Evolutionary conservation across 2,888 invertebrate species (phyloP), one percentile per base, ranked within the genome.

Genomic region (Eumacrocentrus americanus): DNA sequence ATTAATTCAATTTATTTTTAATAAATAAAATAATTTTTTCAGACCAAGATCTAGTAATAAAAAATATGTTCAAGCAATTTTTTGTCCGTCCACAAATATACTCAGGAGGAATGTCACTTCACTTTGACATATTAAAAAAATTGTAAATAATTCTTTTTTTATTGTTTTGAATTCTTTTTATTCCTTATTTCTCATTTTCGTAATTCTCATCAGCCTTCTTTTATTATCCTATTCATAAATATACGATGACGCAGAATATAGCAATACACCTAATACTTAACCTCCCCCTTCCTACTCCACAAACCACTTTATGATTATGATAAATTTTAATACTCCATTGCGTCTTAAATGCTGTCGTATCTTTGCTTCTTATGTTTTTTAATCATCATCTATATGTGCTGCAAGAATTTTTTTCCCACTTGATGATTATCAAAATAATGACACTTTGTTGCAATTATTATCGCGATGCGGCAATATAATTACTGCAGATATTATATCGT

Each of bases 221-320:
- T 63, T 59, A 58, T 60, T 57, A 58, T 58, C 58, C 40, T 52
- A 22, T 61, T 62, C 42, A 55, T 62, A 52, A 58, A 58, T 60
- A 60, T 38, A 54, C 29, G 29, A 6, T 4, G 29, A n/a, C 38
- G 12, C 6, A 38, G 38, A 38, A 14, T 44, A 9, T 44, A 46
- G 37, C 23, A 38, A 14, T 38, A 12, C 14, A 11, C 14, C n/a
- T 29, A 4, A 29, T 29, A 29, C 9, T 29, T 29, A 29, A 29
- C 29, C 29, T 29, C 29, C 29, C 29, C 29, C 9, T n/a, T n/a
- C n/a, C n/a, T n/a, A n/a, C n/a, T n/a, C n/a, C n/a, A n/a, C 38
- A 4, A 29, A 5, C 14, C 14, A 38, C 67, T 70, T 71, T 66
- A 64, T 67, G 67, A 65, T 67, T 67, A 67, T 64, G 62, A 62